phyloP scores from a whole-genome alignment of 1,140 invertebrate species.

The Drosophila seguyi region DNA sequence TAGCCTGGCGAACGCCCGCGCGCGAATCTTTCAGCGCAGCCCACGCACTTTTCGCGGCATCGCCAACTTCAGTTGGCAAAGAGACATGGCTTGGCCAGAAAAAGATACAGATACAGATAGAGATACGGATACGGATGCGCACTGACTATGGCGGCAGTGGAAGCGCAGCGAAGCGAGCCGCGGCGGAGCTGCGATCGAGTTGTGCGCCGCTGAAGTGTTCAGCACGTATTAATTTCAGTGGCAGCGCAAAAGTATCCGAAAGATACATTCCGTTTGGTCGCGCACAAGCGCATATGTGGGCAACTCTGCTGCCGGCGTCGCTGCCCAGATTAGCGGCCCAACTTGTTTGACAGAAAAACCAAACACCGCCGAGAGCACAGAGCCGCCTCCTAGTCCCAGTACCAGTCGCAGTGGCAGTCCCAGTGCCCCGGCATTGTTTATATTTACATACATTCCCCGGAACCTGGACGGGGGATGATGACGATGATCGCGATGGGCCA shows the following conservation, averaged over 20 bases:
- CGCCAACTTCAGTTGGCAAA: conserved; percentile 46
- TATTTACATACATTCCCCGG: conserved; percentile 61
- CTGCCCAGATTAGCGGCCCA: conserved; percentile 62
- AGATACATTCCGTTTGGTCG: conserved; percentile 73
- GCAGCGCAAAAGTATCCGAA: conserved; percentile 74
- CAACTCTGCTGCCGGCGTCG: conserved; percentile 58
- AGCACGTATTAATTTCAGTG: conserved; percentile 81
- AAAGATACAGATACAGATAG: conserved; percentile 28
- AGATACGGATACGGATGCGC: conserved; percentile 16
- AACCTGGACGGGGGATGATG: conserved; percentile 4
- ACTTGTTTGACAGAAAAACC: conserved; percentile 70
- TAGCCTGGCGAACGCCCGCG: conserved; percentile 53
- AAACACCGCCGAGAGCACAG: conserved; percentile 49
- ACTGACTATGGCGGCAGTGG: background rate
- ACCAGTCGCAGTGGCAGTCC: background rate
- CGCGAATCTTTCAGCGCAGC: conserved; percentile 34
- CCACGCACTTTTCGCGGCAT: conserved; percentile 47
- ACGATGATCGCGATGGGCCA: conserved; percentile 36
- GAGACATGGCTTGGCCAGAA: conserved; percentile 18
- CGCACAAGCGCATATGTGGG: conserved; percentile 70
- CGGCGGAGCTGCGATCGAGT: conserved; percentile 54
- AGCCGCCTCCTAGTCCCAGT: conserved; percentile 28
- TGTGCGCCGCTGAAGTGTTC: conserved; percentile 77
- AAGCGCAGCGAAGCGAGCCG: conserved; percentile 27
- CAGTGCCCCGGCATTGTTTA: conserved; percentile 44